A percentile compares a stretch with the other conserved stretches of the same genome.
phyloP scores from a whole-genome alignment of 1,140 invertebrate species.

The Manduca sexta region DNA sequence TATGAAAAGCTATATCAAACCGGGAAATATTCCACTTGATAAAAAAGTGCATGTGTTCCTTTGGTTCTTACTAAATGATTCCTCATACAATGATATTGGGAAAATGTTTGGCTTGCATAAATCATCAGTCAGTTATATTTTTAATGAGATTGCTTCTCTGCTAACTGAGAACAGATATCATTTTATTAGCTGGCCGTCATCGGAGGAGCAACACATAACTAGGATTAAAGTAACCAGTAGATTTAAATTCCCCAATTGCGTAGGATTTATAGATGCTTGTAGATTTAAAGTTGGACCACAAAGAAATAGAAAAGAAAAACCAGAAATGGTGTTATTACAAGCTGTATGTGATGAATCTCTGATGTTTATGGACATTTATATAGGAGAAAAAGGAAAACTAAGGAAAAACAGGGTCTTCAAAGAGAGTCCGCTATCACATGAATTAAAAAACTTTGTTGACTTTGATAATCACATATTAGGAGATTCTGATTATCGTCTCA shows the following conservation, averaged over 20 bases:
- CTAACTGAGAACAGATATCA: constrained; percentile 42
- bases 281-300: constrained; percentile 48
- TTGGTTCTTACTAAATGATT: constrained; percentile 45
- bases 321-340: constrained; percentile 52
- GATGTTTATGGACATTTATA: constrained; percentile 52
- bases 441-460: constrained; percentile 52
- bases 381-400: constrained; percentile 45
- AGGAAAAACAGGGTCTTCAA: constrained; percentile 52
- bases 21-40: constrained; percentile 38
- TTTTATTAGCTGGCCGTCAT: constrained; percentile 60
- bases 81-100: constrained; percentile 51
- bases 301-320: constrained; percentile 31
- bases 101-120: constrained; percentile 53
- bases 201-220: constrained; percentile 61
- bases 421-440: constrained; percentile 42
- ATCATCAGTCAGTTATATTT: constrained; percentile 52
- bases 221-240: constrained; percentile 54
- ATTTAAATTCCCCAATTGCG: constrained; percentile 62
- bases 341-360: constrained; percentile 62
- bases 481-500: constrained; percentile 52
- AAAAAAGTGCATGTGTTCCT: constrained; percentile 63
- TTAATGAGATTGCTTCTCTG: constrained; percentile 47
- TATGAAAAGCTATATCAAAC: constrained; percentile 35
- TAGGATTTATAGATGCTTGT: constrained; percentile 62
- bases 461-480: constrained; percentile 63